Conservation (phyloP, 2,113 vertebrate genomes). For the Tupaia chinensis region DNA sequence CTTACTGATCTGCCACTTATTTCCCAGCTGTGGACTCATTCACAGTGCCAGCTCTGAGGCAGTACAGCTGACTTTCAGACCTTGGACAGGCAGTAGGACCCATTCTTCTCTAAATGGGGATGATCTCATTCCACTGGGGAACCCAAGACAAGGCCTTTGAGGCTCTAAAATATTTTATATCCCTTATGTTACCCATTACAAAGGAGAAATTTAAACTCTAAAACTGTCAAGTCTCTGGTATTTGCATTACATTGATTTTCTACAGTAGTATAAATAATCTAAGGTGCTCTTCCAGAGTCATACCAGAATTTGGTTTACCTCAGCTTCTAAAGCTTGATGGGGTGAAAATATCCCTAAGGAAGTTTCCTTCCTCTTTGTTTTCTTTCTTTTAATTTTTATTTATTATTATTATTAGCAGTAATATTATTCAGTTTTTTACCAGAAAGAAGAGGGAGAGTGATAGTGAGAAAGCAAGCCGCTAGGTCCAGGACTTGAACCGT, state of each 20-base stretch:
- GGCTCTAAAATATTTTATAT: background rate
- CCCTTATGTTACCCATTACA: background rate
- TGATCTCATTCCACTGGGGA: background rate
- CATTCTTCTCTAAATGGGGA: background rate
- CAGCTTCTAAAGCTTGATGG: background rate
- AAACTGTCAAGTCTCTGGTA: background rate
- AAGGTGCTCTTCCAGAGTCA: background rate
- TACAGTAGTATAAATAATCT: background rate
- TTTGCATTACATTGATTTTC: background rate
- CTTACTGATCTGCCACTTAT: background rate
- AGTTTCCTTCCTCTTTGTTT: background rate
- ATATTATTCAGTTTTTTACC: no score
- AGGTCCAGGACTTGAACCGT: no score
- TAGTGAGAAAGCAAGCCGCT: no score
- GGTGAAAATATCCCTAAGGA: background rate
- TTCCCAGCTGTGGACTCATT: background rate
- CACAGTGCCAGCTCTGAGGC: background rate
- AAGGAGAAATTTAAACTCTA: background rate
- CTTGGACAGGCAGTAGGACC: background rate
- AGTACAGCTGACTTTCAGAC: background rate
- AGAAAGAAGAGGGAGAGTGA: no score
- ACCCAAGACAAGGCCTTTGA: background rate
- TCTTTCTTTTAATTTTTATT: no score
- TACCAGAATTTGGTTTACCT: conserved; percentile 3
- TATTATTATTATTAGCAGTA: no score